Conservation (phyloP, 2,797 vertebrate genomes). For the Sphenodon punctatus region DNA sequence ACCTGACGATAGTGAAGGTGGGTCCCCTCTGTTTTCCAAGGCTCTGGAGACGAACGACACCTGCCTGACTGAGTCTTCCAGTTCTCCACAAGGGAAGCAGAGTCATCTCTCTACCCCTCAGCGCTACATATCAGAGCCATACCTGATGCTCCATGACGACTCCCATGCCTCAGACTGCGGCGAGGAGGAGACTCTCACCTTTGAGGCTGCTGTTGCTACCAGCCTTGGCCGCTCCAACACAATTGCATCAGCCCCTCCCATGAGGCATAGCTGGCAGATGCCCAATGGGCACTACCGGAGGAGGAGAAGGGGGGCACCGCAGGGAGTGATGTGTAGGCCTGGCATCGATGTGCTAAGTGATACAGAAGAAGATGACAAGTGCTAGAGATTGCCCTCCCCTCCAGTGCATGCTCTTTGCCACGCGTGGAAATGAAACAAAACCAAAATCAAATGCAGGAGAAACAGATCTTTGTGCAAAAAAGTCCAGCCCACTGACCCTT, state of each 20-base stretch:
- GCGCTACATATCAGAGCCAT: constrained; percentile 96
- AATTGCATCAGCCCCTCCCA: constrained; percentile 90
- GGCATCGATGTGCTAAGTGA: constrained; percentile 90
- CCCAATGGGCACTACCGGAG: constrained; percentile 95
- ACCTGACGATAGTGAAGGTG: constrained; percentile 75
- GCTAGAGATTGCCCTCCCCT: constrained; percentile 82
- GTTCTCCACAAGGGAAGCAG: constrained; percentile 70
- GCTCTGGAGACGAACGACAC: constrained; percentile 64
- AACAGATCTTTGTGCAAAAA: constrained; percentile 50
- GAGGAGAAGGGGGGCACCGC: constrained; percentile 80
- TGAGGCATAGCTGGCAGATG: constrained; percentile 96
- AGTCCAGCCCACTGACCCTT: constrained; percentile 51
- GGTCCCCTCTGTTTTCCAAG: constrained; percentile 73
- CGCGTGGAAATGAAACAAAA: constrained; percentile 69
- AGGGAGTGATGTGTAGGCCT: constrained; percentile 78
- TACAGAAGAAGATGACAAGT: constrained; percentile 96
- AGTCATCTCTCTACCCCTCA: constrained; percentile 87
- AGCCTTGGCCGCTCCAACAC: constrained; percentile 91
- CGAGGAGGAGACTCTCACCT: constrained; percentile 91
- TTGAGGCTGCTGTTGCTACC: constrained; percentile 92
- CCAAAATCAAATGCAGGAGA: constrained; percentile 59
- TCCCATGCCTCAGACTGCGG: constrained; percentile 82
- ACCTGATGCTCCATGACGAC: constrained; percentile 90
- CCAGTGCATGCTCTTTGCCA: constrained; percentile 78
- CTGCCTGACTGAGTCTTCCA: constrained; percentile 74